A percentile compares a stretch with the other conserved stretches of the same genome.
phyloP scores from a whole-genome alignment of 2,797 vertebrate species.

The Lemur catta region DNA sequence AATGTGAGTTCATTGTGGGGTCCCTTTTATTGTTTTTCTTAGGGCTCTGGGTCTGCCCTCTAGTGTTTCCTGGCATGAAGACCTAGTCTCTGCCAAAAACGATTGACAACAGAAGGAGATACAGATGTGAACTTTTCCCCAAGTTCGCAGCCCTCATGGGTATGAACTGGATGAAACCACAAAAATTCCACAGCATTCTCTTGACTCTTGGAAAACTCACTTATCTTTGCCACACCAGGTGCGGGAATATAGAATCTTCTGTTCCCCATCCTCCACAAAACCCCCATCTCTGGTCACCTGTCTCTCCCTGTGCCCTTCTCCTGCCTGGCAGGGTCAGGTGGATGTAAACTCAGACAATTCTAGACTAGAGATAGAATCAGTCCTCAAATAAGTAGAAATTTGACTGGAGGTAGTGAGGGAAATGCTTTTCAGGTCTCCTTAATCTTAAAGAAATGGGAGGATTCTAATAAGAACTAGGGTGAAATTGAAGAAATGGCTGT shows the following conservation, averaged over 20 bases:
- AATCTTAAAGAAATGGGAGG: neutral
- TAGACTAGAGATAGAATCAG: neutral
- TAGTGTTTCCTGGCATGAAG: neutral
- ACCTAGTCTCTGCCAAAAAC: neutral
- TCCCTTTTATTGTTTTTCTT: neutral
- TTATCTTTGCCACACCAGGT: neutral
- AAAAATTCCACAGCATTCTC: neutral
- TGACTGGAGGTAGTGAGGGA: neutral
- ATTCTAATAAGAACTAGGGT: neutral
- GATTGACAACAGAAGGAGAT: neutral
- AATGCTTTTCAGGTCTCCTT: neutral
- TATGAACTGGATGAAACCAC: neutral
- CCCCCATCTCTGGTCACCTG: rapidly evolving
- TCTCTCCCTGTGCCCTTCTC: neutral
- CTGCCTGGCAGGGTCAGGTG: neutral
- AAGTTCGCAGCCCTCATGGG: neutral
- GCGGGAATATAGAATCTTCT: neutral
- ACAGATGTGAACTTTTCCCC: neutral
- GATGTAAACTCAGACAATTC: neutral
- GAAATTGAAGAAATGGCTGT: rapidly evolving
- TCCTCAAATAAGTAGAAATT: neutral
- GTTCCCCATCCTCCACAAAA: rapidly evolving
- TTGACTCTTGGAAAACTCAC: neutral
- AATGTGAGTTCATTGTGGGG: neutral
- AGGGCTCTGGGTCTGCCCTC: neutral